A percentile compares a stretch with the other conserved stretches of the same genome.
These are phyloP conservation scores for Melanophora roralis DNA, from an alignment of 2,888 invertebrate species.

Conservation along the genomic window DNA sequence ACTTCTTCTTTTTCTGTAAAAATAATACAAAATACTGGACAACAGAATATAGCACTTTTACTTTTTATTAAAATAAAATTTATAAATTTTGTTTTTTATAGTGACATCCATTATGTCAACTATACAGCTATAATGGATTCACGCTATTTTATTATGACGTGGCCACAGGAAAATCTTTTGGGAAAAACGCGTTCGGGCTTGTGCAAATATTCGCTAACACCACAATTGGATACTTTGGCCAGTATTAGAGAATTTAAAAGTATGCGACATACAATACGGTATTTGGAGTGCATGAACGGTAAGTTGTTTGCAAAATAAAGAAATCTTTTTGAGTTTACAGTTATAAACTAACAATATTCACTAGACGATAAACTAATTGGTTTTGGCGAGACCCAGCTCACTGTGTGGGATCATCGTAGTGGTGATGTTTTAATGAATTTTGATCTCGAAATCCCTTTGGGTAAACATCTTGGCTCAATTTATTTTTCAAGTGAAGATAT, in stretches of 20 bases:
- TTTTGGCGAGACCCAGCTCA: constrained; percentile 73
- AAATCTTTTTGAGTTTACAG: no score
- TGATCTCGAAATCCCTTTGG: constrained; percentile 72
- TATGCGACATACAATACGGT: constrained; percentile 72
- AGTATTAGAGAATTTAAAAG: constrained; percentile 76
- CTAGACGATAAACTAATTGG: constrained; percentile 75
- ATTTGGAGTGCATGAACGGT: constrained; percentile 73
- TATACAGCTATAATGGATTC: constrained; percentile 74
- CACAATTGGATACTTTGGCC: constrained; percentile 74
- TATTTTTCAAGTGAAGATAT: constrained; percentile 72
- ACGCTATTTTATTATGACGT: constrained; percentile 76
- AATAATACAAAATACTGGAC: no score
- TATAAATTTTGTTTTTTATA: no score
- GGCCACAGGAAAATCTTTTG: constrained; percentile 72
- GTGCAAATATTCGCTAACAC: constrained; percentile 76
- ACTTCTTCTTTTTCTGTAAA: no score
- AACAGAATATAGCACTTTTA: no score
- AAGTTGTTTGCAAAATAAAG: constrained; percentile 49
- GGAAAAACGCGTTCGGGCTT: constrained; percentile 72
- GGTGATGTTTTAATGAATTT: constrained; percentile 76
- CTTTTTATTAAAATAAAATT: no score
- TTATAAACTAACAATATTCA: no score
- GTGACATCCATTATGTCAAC: constrained; percentile 69
- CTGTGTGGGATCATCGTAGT: constrained; percentile 76
- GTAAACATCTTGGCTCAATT: constrained; percentile 72